Conservation (phyloP, 2,797 vertebrate species). For the Crypturellus tataupa region DNA sequence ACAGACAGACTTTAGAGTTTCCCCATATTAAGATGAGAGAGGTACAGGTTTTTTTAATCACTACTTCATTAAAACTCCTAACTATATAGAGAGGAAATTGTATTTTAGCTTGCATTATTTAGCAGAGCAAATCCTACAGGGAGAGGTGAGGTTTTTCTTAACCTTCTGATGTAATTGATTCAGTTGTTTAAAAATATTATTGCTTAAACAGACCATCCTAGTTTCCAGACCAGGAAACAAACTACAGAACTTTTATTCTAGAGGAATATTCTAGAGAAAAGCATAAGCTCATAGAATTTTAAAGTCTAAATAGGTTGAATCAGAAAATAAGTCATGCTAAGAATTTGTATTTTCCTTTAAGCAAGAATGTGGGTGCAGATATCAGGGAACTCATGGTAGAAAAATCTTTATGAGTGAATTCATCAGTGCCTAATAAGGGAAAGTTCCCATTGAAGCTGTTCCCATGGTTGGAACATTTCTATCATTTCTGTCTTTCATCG, state of each 20-base stretch:
- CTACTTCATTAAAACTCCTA: background rate
- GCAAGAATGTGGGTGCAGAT: background rate
- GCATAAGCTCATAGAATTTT: background rate
- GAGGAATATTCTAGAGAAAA: background rate
- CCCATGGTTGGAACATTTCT: constrained; percentile 7
- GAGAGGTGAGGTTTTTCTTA: background rate
- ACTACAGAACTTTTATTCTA: background rate
- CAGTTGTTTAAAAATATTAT: background rate
- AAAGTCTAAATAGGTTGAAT: background rate
- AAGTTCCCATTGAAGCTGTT: constrained; percentile 23
- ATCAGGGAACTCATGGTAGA: background rate
- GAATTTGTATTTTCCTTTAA: background rate
- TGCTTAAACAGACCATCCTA: background rate
- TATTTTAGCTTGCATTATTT: background rate
- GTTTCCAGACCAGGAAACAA: background rate
- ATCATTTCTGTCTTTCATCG: background rate
- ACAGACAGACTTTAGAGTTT: background rate
- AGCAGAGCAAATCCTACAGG: background rate
- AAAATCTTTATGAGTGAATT: background rate
- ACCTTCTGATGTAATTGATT: background rate
- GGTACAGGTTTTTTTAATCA: background rate
- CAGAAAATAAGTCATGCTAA: background rate
- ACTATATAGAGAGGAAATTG: background rate
- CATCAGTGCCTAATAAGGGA: constrained; percentile 24
- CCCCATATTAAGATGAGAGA: background rate